Evolutionary conservation across 2,113 vertebrate genomes (phyloP), one percentile per base, ranked within the genome.

Genomic region (Empidonax alnorum): DNA sequence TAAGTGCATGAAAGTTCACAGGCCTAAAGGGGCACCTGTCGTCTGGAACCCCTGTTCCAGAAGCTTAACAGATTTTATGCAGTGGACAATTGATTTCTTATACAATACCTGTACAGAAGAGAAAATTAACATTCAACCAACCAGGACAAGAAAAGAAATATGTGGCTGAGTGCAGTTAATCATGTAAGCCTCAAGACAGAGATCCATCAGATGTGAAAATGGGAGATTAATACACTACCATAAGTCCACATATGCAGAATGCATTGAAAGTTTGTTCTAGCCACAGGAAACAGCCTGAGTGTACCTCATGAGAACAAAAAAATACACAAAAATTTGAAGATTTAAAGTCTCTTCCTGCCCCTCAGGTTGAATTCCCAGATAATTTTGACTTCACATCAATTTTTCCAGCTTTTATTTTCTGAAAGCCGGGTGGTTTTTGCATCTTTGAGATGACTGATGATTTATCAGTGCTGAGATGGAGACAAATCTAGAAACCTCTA

Each of bases 81-180:
- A 41, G 74, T 35, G 37, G 39, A 81, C 90, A 84, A 73, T 58
- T 93, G 88, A 94, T 97, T 95, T 93, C 84, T 92, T 71, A 93
- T 39, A 85, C 59, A 92, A 91, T 80, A 91, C 66, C 65, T 81
- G 62, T 53, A 37, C 27, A 81, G 58, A 71, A 91, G 72, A 90
- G 81, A 90, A 93, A 95, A 94, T 96, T 93, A 91, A 80, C 81
- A 86, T 89, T 91, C 75, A 96, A 25, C 77, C 87, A 96, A 58
- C 61, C 92, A 92, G 77, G 90, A 88, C 61, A 92, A 96, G 81
- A 91, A 95, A 66, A 72, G 81, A 93, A 97, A 86, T 93, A 89
- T 59, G 68, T 83, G 80, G 16, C 59, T 93, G 86, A 25, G 56
- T 76, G 74, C 83, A 68, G 77, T 93, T 84, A 90, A 93, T 96